Base-by-base conservation (phyloP, 2,888 invertebrate species). In the Digitonthophagus gazella region DNA sequence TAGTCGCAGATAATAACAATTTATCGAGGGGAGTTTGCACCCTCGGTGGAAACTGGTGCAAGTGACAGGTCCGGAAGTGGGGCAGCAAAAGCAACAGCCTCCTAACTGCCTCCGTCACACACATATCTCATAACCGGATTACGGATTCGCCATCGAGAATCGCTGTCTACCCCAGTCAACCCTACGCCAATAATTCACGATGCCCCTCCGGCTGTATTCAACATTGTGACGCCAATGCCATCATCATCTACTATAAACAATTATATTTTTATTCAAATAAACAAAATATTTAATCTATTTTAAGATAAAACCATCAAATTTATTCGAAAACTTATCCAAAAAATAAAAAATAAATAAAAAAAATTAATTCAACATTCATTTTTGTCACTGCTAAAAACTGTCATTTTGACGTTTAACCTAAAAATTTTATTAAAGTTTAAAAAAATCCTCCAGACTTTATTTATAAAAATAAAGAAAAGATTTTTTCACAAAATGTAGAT, bases 81-180 rank as follows among this genome's bases (percentile, higher is more conserved):
- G 67, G 67, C 69, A 61, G 20, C 19, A 58, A 66, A 69, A 69
- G 69, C 69, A 69, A 69, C 69, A 69, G 65, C 58, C 68, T 61
- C 58, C 28, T 64, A 57, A 68, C 64, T 64, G 58, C n/a, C 15
- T 54, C 44, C 15, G 19, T 73, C 75, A 75, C 75, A 72, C 72
- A 73, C 75, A 75, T 73, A 73, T 74, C 75, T 73, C 74, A 74
- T 75, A 75, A 75, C 72, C 72, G 74, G 74, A 74, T 75, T 74
- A 73, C 74, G 71, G n/a, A 74, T 71, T 73, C 72, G 71, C 73
- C 70, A 73, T 72, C 73, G 72, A 72, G 71, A 71, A 71, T 72
- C 71, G 73, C 71, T 71, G 73, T 71, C 72, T 74, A 70, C 71
- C 72, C 71, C 71, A 74, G 74, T 72, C 74, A 72, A 74, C 72